phyloP scores from a whole-genome alignment of 2,113 vertebrate species.

The Pseudorasbora parva region DNA sequence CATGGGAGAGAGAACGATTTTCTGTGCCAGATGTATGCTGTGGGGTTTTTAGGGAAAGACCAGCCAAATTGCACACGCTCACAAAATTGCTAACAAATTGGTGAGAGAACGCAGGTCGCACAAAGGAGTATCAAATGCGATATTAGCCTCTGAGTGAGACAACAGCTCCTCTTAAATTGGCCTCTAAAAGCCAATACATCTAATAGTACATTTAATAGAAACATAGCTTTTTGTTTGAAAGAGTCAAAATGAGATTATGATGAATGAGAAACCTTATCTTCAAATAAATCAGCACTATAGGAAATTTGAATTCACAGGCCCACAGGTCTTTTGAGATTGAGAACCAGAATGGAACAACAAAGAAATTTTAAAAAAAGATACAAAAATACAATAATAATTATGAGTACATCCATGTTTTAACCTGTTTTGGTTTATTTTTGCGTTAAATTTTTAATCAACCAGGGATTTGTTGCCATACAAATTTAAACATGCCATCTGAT shows the following conservation, averaged over 20 bases:
- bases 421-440: neutral
- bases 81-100: neutral
- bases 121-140: constrained; percentile 34
- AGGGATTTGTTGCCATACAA: neutral
- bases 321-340: neutral
- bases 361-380: neutral
- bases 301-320: neutral
- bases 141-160: constrained; percentile 28
- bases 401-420: neutral
- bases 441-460: constrained; percentile 1
- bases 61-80: constrained; percentile 31
- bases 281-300: neutral
- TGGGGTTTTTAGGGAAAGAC: constrained; percentile 41
- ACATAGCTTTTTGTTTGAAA: neutral
- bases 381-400: no score
- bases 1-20: constrained; percentile 3
- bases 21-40: constrained; percentile 29
- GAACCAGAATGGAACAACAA: neutral
- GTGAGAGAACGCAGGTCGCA: constrained; percentile 1
- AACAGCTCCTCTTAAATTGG: constrained; percentile 18
- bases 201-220: neutral
- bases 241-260: neutral
- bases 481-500: neutral
- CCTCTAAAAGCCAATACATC: neutral
- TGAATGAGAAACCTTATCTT: constrained; percentile 32